Conservation (phyloP, 2,113 vertebrate genomes). For the Bubo scandiacus region DNA sequence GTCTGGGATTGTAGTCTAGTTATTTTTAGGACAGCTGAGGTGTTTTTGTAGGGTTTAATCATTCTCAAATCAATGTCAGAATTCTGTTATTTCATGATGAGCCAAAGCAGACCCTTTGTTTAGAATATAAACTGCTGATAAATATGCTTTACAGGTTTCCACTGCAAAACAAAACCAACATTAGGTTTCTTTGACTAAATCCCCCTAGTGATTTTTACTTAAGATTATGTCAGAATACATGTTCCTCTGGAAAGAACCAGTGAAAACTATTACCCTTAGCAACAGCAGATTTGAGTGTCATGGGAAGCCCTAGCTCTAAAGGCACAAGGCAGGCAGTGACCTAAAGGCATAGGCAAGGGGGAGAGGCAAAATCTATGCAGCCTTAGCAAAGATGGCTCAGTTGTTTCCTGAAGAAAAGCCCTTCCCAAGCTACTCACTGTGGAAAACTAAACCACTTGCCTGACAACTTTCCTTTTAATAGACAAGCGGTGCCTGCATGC, state of each 20-base stretch:
- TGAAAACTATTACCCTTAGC: background rate
- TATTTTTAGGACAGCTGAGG: background rate
- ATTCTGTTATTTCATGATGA: background rate
- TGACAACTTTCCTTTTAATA: background rate
- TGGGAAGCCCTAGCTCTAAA: background rate
- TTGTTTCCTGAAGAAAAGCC: background rate
- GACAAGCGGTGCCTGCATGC: accelerated
- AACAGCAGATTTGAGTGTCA: background rate
- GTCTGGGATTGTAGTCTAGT: conserved; percentile 22
- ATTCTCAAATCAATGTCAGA: background rate
- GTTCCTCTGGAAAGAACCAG: background rate
- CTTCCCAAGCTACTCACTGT: background rate
- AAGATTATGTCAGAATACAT: background rate
- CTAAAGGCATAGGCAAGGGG: background rate
- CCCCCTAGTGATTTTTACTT: background rate
- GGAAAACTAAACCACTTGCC: background rate
- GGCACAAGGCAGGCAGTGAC: background rate
- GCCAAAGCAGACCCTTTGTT: background rate
- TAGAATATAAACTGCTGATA: background rate
- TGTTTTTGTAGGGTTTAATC: background rate
- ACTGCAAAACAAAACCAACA: background rate
- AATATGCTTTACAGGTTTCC: background rate
- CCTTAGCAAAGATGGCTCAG: background rate
- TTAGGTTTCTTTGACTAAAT: background rate
- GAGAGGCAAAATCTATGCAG: background rate